Base-by-base conservation (phyloP, 2,113 vertebrate genomes). In the Zosterops borbonicus region DNA sequence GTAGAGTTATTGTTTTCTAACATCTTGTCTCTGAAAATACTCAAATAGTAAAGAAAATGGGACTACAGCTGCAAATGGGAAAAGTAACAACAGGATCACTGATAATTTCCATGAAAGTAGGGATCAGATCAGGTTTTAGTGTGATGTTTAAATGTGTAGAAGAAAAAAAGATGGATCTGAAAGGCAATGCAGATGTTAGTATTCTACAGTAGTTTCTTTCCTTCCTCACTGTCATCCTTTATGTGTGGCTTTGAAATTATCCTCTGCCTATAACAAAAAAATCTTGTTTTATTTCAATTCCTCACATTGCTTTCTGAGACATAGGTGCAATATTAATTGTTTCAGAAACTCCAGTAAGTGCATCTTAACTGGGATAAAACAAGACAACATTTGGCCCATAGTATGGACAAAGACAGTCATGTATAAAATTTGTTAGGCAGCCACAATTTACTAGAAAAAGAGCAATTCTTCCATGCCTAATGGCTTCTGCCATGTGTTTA, bases 401-500 rank as follows among this genome's bases (percentile, higher is more conserved):
- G 56, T 71, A 41, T 52, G 64, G 85, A 68, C 52, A 71, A 78
- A 59, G 35, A 93, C 8, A 86, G 33, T 81, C 33, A 35, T 64
- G 71, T 92, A 93, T 83, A 92, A 94, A 93, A 96, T 94, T 70
- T 68, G 22, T 92, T 95, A 83, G 79, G 86, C 88, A 93, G 73
- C 29, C 59, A 58, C 55, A 68, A 74, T 95, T 92, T 92, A 31
- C 59, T 73, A 77, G 87, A 88, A 90, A 89, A 90, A 49, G 27
- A 49, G 19, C 90, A 87, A 71, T 95, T 92, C 60, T 92, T 95
- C 52, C 73, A 60, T 49, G 56, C 31, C 71, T 92, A 81, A 90
- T 94, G 76, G 11, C 68, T 86, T 88, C 56, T 96, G 83, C 79
- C 44, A 28, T 86, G 76, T 96, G 88, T 86, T 95, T 92, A 91